phyloP scores from a whole-genome alignment of 1,140 invertebrate genomes.

The Pogonomyrmex barbatus region DNA sequence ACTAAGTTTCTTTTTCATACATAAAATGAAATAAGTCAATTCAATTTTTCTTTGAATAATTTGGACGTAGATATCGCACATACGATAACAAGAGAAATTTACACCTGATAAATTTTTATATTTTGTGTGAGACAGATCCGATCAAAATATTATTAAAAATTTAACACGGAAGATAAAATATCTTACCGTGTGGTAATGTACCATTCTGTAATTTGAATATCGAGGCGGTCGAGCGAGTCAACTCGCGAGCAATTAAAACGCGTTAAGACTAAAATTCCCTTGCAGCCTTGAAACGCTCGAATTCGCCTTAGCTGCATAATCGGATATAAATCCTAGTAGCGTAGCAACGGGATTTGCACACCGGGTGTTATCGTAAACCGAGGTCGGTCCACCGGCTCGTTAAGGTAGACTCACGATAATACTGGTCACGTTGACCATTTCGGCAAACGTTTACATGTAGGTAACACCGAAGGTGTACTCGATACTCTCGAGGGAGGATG shows the following conservation, averaged over 20 bases:
- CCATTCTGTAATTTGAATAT: neutral
- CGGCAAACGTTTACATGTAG: constrained; percentile 63
- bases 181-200: neutral
- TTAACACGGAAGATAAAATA: neutral
- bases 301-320: neutral
- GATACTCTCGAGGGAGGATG: constrained; percentile 49
- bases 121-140: neutral
- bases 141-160: neutral
- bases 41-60: constrained; percentile 18
- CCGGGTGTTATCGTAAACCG: constrained; percentile 47
- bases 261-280: neutral
- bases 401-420: constrained; percentile 72
- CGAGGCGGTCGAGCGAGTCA: neutral
- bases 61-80: neutral
- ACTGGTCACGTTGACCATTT: constrained; percentile 67
- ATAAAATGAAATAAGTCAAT: neutral
- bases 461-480: constrained; percentile 53
- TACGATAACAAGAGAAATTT: constrained; percentile 4
- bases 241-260: neutral
- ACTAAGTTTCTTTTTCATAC: neutral
- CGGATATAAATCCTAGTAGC: neutral
- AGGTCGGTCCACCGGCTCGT: constrained; percentile 59
- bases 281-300: neutral
- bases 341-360: constrained; percentile 6
- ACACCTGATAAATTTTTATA: neutral